Evolutionary conservation across 2,113 vertebrate species (phyloP), one percentile per base, ranked within the genome.

Genomic region (Macroglossus sobrinus): DNA sequence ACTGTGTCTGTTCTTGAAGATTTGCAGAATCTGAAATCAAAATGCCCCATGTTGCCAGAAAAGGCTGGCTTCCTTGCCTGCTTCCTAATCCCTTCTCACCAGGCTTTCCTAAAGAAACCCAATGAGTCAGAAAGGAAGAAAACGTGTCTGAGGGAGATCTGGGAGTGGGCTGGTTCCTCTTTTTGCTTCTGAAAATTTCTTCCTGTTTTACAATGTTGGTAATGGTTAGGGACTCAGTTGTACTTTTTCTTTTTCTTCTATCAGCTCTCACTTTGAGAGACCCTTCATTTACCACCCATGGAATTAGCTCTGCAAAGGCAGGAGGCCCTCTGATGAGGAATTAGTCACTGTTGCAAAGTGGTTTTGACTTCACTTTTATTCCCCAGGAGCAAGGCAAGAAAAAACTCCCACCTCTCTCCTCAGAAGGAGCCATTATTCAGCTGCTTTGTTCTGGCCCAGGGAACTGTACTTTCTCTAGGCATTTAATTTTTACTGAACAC

Each of bases 61-160:
- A 94, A 93, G 84, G 57, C 89, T 97, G 97, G 95, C 93, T 97
- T 40, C 59, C 43, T 94, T 15, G 40, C 69, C 69, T 86, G 89
- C 91, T 92, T 76, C 92, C 79, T 90, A 95, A 96, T 94, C 89
- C 96, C 61, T 94, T 97, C 96, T 93, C 96, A 84, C 84, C 95
- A 97, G 96, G 92, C 78, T 45, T 93, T 92, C 93, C 89, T 79
- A 68, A 94, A 95, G 96, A 95, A 97, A 93, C 89, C 26, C 13
- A 0, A 79, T 97, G 97, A 97, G 87, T 97, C 97, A 97, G 96
- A 84, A 92, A 97, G 96, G 79, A 96, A 89, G 84, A 89, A 93
- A 97, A 84, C 1, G 0, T 61, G 76, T 91, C 95, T 71, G 26
- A 75, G 63, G 85, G 91, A 76, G 79, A 85, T 57, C 72, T 89